These are phyloP conservation scores for Drosophila athabasca DNA, from an alignment of 1,140 invertebrate species.

Conservation along the genomic window DNA sequence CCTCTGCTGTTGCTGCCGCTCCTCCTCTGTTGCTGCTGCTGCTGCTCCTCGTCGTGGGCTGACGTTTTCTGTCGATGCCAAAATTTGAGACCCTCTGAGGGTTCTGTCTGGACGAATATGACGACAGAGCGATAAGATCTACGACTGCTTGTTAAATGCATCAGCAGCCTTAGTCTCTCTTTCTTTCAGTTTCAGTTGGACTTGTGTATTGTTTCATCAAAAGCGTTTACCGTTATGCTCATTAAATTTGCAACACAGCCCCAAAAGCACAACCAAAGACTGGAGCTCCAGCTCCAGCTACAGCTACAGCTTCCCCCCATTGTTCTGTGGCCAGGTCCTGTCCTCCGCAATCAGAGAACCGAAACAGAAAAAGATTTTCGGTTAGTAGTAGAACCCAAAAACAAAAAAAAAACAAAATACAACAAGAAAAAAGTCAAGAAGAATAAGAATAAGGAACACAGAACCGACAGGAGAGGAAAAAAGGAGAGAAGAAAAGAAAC, in stretches of 20 bases:
- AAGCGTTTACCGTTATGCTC: conserved; percentile 81
- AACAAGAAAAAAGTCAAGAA: conserved; percentile 11
- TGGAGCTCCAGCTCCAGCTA: neutral
- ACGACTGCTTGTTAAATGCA: conserved; percentile 74
- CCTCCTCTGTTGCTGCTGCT: neutral
- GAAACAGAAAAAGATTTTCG: conserved; percentile 45
- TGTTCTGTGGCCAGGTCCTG: conserved; percentile 33
- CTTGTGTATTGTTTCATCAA: conserved; percentile 76
- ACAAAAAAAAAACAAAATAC: conserved; percentile 26
- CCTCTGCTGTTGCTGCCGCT: conserved; percentile 1
- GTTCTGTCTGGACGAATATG: conserved; percentile 70
- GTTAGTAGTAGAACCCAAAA: conserved; percentile 49
- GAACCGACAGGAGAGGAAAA: neutral
- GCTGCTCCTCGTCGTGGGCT: conserved; percentile 3
- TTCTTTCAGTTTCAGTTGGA: conserved; percentile 23
- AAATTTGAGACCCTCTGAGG: conserved; percentile 30
- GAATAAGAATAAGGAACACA: conserved; percentile 8
- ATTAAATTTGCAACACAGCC: conserved; percentile 72
- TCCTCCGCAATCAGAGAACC: conserved; percentile 54
- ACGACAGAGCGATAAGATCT: conserved; percentile 76
- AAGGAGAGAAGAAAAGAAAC: conserved; percentile 27
- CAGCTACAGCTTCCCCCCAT: conserved; percentile 42
- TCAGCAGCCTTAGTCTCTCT: conserved; percentile 8
- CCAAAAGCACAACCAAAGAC: no score
- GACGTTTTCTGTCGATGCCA: conserved; percentile 35